Conservation (phyloP, 1,140 invertebrate species). For the Anoplolepis gracilipes region DNA sequence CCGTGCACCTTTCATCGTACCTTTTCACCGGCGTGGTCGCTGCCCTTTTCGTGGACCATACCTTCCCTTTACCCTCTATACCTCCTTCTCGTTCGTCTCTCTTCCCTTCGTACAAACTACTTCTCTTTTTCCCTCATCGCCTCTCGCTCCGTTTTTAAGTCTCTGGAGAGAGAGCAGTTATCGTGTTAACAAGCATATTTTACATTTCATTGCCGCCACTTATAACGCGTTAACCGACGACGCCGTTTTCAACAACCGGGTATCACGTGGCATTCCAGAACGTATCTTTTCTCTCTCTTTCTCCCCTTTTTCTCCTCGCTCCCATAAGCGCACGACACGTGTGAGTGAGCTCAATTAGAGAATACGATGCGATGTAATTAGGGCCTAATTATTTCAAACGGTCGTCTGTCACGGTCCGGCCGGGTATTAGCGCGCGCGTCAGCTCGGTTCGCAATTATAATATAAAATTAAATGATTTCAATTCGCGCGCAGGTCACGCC, state of each 20-base stretch:
- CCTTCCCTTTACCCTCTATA: neutral
- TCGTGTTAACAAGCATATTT: conserved; percentile 83
- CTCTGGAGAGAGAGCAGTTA: conserved; percentile 33
- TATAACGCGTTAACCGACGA: conserved; percentile 77
- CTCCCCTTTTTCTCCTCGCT: neutral
- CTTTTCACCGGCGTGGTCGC: conserved; percentile 9
- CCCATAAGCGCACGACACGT: conserved; percentile 53
- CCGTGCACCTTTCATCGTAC: conserved; percentile 24
- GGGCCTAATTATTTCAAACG: conserved; percentile 56
- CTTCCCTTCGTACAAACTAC: conserved; percentile 18
- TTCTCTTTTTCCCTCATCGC: neutral
- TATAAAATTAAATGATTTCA: conserved; percentile 56
- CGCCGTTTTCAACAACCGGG: conserved; percentile 43
- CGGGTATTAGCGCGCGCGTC: conserved; percentile 30
- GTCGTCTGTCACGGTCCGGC: conserved; percentile 18
- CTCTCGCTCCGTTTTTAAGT: conserved; percentile 41
- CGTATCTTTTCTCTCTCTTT: conserved; percentile 1
- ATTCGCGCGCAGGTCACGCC: neutral
- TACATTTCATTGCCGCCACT: conserved; percentile 84
- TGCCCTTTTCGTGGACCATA: conserved; percentile 16
- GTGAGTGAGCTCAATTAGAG: conserved; percentile 38
- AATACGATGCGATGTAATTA: conserved; percentile 30
- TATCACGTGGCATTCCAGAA: conserved; percentile 59
- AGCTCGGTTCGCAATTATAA: conserved; percentile 59
- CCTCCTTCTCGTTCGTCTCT: neutral